Conservation (phyloP, 2,113 vertebrate species). For the Oreochromis tanganicae region DNA sequence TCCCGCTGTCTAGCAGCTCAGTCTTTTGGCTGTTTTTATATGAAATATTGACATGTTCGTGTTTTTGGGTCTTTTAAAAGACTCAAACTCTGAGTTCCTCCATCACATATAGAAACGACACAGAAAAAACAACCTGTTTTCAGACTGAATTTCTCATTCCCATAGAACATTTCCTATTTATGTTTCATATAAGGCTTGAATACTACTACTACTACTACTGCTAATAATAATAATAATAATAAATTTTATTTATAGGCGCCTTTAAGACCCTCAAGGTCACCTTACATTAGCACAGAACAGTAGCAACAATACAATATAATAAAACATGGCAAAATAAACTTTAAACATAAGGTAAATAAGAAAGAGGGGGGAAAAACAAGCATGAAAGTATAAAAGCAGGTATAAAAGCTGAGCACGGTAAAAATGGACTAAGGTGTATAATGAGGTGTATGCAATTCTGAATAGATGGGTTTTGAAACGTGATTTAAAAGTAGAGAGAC, state of each 20-base stretch:
- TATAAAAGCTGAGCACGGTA: neutral
- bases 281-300: neutral
- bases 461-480: neutral
- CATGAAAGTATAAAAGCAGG: neutral
- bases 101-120: neutral
- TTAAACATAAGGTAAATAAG: neutral
- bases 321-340: neutral
- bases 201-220: accelerated
- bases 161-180: neutral
- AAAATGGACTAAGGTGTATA: neutral
- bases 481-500: neutral
- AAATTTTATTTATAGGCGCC: neutral
- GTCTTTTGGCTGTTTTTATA: neutral
- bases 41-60: neutral
- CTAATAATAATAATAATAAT: accelerated
- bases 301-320: neutral
- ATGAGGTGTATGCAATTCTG: neutral
- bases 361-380: neutral
- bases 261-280: neutral
- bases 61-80: neutral
- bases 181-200: neutral
- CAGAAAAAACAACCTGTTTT: neutral
- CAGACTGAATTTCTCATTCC: neutral
- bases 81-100: neutral
- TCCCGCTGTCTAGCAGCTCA: neutral